Conservation (phyloP, 1,140 invertebrate genomes). For the Sarcophaga peregrina region DNA sequence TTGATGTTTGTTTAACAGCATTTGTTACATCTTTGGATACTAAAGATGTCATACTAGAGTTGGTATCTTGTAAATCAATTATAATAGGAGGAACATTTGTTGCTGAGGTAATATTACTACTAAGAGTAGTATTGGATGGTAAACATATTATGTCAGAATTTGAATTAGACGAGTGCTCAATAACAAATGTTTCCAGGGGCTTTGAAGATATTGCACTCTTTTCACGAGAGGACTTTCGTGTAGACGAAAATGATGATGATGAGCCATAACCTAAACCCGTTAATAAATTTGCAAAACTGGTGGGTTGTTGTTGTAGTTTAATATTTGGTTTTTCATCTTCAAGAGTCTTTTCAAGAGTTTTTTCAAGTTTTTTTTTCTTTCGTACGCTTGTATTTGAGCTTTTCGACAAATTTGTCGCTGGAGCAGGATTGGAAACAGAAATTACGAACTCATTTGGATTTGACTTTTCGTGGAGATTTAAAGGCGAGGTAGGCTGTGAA, state of each 20-base stretch:
- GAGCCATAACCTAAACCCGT: slow-evolving; percentile 45
- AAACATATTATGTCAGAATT: slow-evolving; percentile 51
- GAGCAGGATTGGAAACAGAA: slow-evolving; percentile 7
- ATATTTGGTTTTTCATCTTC: background rate
- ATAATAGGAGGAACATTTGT: slow-evolving; percentile 52
- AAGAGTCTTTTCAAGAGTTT: background rate
- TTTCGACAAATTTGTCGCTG: background rate
- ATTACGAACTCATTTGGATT: background rate
- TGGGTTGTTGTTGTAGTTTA: slow-evolving; percentile 37
- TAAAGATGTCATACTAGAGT: slow-evolving; percentile 57
- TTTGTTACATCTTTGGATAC: background rate
- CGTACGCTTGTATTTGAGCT: slow-evolving; percentile 5
- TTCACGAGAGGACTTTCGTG: background rate
- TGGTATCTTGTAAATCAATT: slow-evolving; percentile 58
- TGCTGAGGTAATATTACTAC: slow-evolving; percentile 36
- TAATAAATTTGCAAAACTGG: slow-evolving; percentile 54
- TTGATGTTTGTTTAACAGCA: slow-evolving; percentile 27
- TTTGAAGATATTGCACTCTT: background rate
- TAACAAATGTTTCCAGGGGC: slow-evolving; percentile 37
- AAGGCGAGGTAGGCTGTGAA: slow-evolving; percentile 8
- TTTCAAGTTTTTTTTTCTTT: background rate
- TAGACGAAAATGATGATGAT: background rate
- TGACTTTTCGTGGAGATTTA: background rate
- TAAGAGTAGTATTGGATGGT: slow-evolving; percentile 60
- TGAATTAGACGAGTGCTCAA: slow-evolving; percentile 52